phyloP scores from a whole-genome alignment of 2,888 invertebrate species.

The Ophion ventricosus region DNA sequence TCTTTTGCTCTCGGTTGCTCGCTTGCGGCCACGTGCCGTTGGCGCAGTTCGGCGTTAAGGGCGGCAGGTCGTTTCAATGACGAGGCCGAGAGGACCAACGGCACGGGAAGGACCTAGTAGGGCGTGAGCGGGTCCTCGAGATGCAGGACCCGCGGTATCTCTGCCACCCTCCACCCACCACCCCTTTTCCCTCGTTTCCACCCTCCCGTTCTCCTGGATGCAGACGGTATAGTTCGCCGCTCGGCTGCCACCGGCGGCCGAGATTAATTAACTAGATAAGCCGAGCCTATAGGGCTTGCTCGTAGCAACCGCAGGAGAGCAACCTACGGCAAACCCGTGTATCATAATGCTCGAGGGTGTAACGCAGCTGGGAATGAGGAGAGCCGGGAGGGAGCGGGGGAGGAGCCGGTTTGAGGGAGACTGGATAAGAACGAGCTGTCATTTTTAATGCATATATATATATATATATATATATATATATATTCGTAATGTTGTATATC shows the following conservation, averaged over 20 bases:
- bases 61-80: constrained; percentile 18
- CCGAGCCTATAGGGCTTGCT: constrained; percentile 43
- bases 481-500: not conserved
- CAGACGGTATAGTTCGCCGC: constrained; percentile 54
- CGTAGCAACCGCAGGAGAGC: constrained; percentile 59
- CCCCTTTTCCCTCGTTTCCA: constrained; percentile 2
- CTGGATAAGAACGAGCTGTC: not conserved
- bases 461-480: no score
- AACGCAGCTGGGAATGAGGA: constrained; percentile 45
- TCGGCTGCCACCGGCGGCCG: constrained; percentile 74
- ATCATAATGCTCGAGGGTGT: constrained; percentile 24
- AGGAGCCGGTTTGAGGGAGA: constrained; percentile 44
- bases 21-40: not conserved
- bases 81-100: constrained; percentile 31
- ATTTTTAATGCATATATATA: not conserved
- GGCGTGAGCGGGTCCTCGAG: constrained; percentile 39
- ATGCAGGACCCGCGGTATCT: constrained; percentile 44
- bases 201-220: constrained; percentile 8
- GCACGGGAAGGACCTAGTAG: constrained; percentile 30
- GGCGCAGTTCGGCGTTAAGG: not conserved
- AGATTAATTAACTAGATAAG: constrained; percentile 83
- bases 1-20: not conserved
- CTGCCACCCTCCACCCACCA: constrained; percentile 26
- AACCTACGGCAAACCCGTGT: constrained; percentile 44
- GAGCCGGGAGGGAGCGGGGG: constrained; percentile 37